Conservation (phyloP, 2,797 vertebrate genomes). For the Novumbra hubbsi region DNA sequence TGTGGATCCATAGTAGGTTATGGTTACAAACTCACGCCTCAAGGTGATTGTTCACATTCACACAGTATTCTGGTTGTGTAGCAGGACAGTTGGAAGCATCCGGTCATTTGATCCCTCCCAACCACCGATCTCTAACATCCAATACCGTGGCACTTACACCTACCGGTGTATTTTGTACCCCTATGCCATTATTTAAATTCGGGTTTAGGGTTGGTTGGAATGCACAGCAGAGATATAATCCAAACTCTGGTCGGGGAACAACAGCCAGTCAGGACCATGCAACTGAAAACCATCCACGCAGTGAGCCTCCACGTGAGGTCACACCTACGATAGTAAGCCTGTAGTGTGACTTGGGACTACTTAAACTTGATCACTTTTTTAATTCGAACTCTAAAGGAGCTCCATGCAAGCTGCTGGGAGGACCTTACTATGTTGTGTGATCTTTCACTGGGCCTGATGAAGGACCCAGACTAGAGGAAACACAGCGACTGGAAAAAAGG, state of each 20-base stretch:
- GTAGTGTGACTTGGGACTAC: not conserved
- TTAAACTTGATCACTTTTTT: not conserved
- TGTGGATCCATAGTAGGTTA: not conserved
- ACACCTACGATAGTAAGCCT: not conserved
- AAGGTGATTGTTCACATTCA: not conserved
- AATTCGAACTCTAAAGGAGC: not conserved
- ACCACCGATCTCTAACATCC: not conserved
- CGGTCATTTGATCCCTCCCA: not conserved
- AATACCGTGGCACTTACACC: not conserved
- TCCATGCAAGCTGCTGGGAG: slow-evolving; percentile 5
- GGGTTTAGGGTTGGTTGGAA: not conserved
- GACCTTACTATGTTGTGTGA: slow-evolving; percentile 1
- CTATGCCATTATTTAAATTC: not conserved
- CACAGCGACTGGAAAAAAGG: not conserved
- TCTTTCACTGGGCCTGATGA: not conserved
- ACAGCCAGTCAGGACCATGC: not conserved
- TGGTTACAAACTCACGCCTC: not conserved
- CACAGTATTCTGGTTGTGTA: not conserved
- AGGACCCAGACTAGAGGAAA: not conserved
- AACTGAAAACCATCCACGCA: not conserved
- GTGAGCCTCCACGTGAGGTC: not conserved
- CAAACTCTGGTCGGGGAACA: not conserved
- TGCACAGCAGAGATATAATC: not conserved
- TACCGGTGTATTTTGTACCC: not conserved
- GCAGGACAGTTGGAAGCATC: not conserved